Percentiles rank a stretch among this genome's conserved stretches.
phyloP scores from a whole-genome alignment of 2,797 vertebrate species.

The Amblyraja radiata region DNA sequence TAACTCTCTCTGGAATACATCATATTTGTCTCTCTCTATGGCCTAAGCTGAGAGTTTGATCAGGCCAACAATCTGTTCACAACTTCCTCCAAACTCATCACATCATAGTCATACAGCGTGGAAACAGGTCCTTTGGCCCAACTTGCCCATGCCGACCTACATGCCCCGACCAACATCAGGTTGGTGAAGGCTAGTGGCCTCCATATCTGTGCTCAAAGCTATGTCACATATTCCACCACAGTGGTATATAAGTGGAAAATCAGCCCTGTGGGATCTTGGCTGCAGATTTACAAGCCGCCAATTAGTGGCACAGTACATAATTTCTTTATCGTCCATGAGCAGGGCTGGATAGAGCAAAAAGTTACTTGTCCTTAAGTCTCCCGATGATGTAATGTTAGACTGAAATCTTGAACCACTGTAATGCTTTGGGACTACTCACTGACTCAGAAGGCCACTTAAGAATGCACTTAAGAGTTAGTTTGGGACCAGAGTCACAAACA shows the following conservation, averaged over 20 bases:
- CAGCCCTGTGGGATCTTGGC: neutral
- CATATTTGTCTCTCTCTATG: too few species aligned
- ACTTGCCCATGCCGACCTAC: too few species aligned
- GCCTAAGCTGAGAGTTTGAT: neutral
- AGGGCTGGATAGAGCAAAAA: neutral
- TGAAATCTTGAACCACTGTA: neutral
- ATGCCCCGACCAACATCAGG: neutral
- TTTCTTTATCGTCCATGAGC: neutral
- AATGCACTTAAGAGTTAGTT: neutral
- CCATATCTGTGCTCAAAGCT: too few species aligned
- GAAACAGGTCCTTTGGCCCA: too few species aligned
- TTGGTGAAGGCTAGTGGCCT: neutral
- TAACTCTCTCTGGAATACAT: too few species aligned
- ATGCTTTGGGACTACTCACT: neutral
- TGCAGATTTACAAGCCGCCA: neutral
- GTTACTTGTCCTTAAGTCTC: neutral
- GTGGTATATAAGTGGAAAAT: neutral
- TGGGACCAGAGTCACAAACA: neutral
- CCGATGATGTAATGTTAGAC: neutral
- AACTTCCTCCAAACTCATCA: neutral
- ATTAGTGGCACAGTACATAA: neutral
- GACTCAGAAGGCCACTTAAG: neutral
- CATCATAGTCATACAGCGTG: too few species aligned
- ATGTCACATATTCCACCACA: neutral
- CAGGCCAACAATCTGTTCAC: neutral